These are phyloP conservation scores for Pachypsylla venusta DNA, from an alignment of 1,140 invertebrate genomes.

Conservation along the genomic window DNA sequence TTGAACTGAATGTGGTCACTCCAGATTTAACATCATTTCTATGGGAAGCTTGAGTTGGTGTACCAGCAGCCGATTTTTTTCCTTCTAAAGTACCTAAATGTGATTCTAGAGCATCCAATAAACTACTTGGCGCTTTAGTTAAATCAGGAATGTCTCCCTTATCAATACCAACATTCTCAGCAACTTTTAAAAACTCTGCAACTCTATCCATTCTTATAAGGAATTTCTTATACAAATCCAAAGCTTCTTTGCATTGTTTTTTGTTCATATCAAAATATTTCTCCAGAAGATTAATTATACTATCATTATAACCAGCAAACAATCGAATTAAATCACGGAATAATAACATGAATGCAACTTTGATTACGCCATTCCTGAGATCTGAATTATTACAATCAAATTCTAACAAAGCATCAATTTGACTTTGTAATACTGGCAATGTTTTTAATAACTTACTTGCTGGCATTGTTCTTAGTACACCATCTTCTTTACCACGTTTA, in stretches of 20 bases:
- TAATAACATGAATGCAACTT: constrained; percentile 94
- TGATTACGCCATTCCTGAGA: constrained; percentile 95
- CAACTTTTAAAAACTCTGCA: constrained; percentile 94
- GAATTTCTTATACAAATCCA: constrained; percentile 99
- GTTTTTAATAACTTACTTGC: constrained; percentile 95
- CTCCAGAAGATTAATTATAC: constrained; percentile 96
- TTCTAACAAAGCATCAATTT: constrained; percentile 88
- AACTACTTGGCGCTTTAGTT: constrained; percentile 95
- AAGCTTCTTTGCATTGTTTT: constrained; percentile 90
- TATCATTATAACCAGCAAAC: constrained; percentile 99
- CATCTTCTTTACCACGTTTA: constrained; percentile 95
- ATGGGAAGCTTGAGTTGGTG: constrained; percentile 67
- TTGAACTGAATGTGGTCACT: constrained; percentile 74
- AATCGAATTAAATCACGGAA: constrained; percentile 97
- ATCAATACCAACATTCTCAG: constrained; percentile 96
- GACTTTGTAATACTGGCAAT: constrained; percentile 83
- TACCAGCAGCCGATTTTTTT: constrained; percentile 73
- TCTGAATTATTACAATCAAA: constrained; percentile 97
- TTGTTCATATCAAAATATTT: constrained; percentile 99
- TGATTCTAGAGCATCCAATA: constrained; percentile 92
- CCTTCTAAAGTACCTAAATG: constrained; percentile 88
- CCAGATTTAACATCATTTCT: constrained; percentile 77
- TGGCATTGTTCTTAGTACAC: constrained; percentile 89
- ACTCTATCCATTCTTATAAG: constrained; percentile 97
- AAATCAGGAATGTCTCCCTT: constrained; percentile 98